A percentile compares a stretch with the other conserved stretches of the same genome.
Conservation (phyloP, 2,888 invertebrate genomes). For the Euspilapteryx auroguttella region DNA sequence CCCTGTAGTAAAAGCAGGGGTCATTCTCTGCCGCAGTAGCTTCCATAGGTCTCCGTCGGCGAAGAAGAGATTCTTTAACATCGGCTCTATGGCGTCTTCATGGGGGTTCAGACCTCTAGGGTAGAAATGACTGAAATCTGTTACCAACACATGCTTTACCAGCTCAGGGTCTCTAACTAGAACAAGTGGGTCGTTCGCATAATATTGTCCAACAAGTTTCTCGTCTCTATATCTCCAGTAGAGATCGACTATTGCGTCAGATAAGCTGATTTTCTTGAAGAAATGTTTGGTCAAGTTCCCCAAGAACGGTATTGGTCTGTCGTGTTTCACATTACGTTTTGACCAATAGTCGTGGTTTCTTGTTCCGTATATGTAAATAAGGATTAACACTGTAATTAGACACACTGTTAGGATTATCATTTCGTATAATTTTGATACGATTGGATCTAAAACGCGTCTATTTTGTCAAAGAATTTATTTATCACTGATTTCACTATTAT, state of each 20-base stretch:
- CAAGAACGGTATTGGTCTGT: conserved; percentile 2
- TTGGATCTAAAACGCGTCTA: too few relatives aligned
- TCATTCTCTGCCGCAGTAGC: conserved; percentile 29
- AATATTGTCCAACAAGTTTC: conserved; percentile 1
- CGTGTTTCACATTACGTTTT: conserved; percentile 4
- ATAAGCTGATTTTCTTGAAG: neutral
- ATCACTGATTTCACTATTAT: too few relatives aligned
- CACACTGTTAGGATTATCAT: too few relatives aligned
- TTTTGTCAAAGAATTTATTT: too few relatives aligned
- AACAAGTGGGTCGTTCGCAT: conserved; percentile 1
- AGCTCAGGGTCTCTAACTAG: conserved; percentile 6
- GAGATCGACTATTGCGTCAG: neutral
- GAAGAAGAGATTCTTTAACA: conserved; percentile 26
- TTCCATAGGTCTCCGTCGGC: conserved; percentile 34
- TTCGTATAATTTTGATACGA: too few relatives aligned
- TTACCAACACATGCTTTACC: conserved; percentile 5
- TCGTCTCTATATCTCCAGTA: conserved; percentile 1
- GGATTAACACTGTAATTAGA: too few relatives aligned
- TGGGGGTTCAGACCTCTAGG: conserved; percentile 19
- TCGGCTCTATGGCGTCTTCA: conserved; percentile 20
- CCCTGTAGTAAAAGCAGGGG: conserved; percentile 31
- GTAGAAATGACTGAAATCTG: conserved; percentile 13
- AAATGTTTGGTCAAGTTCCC: neutral
- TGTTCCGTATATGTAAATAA: neutral
- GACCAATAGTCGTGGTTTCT: conserved; percentile 3